Evolutionary conservation across 2,888 invertebrate species (phyloP), one percentile per base, ranked within the genome.

Genomic region (Thalpophila matura): DNA sequence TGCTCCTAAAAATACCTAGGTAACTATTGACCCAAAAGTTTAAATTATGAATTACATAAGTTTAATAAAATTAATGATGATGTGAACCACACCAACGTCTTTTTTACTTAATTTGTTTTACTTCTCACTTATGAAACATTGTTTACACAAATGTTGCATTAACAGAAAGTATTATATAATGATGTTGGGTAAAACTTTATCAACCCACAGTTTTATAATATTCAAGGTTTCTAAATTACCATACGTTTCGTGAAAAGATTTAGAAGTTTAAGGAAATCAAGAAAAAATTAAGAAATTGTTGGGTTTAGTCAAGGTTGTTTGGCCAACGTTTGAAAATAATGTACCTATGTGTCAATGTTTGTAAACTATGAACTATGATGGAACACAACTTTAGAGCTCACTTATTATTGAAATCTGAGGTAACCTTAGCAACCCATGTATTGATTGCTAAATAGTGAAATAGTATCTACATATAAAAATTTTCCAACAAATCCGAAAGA

Each of bases 231-330:
- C 4, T 14, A 16, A 29, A 65, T 58, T 45, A 72, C 38, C 47
- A 54, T 50, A 49, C 9, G 46, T 51, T 74, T 67, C 66, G 20
- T 58, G 43, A 69, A 65, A 56, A 59, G 24, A 40, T 51, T 40
- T 29, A 1, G 27, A 27, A 24, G 24, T 60, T 50, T 37, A 40
- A 24, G 47, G 46, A 67, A 68, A 62, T 57, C 56, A 61, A 46
- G 67, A 55, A 73, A 40, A 16, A 18, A 54, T 69, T 70, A 58
- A 54, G 68, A 53, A 60, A 67, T 58, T 45, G 29, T 49, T 53
- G 9, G 42, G 9, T 54, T 53, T 31, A 16, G 24, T 16, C 51
- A 53, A 46, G 60, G 70, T n/a, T 0, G 22, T 47, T 55, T 38
- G 5, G 16, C 29, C 27, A 42, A 35, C 27, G 14, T 33, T 33